Base-by-base conservation (phyloP, 1,140 invertebrate genomes). In the Drosophila bocki region DNA sequence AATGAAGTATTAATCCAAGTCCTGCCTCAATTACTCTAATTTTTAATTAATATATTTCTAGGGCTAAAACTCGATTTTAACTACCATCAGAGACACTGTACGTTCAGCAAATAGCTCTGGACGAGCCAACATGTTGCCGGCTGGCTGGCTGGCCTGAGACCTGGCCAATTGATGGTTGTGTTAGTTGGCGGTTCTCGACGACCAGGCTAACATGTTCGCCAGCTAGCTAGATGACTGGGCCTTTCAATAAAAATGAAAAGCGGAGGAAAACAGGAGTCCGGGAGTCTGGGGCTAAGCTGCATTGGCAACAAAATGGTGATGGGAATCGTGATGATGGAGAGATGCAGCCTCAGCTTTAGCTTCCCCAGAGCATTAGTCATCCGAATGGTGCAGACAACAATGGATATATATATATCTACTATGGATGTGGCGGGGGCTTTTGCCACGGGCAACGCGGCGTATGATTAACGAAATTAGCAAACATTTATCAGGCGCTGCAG, bases 381-480 rank as follows among this genome's bases (percentile, higher is more conserved):
- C 57, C 44, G 54, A 54, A 56, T 45, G 47, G 41, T 15, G 42
- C 47, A 64, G 80, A 86, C 74, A 85, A 86, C 75, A 75, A 79
- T 82, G 78, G 45, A 13, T 22, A 6, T 22, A 17, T 22, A 17
- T 26, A 26, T 8, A 8, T 15, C 8, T 33, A 33, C 3, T 26
- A 1, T 37, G 13, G 39, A 15, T 8, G 7, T 54, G 4, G 26
- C 26, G 26, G 26, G 26, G 26, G 26, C 13, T 13, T n/a, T 15
- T 22, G 53, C 35, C 53, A 26, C 4, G 81, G 82, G 80, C 80
- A 87, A 80, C 77, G 64, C 74, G 68, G 85, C 84, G 84, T 88
- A 90, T 88, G 81, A 88, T 84, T 90, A 78, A 88, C 81, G 54
- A 68, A 84, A 80, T 87, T 75, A 78, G 64, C 77, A 80, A 75